phyloP scores from a whole-genome alignment of 2,888 invertebrate species.

The Caenorhabditis imperialis region DNA sequence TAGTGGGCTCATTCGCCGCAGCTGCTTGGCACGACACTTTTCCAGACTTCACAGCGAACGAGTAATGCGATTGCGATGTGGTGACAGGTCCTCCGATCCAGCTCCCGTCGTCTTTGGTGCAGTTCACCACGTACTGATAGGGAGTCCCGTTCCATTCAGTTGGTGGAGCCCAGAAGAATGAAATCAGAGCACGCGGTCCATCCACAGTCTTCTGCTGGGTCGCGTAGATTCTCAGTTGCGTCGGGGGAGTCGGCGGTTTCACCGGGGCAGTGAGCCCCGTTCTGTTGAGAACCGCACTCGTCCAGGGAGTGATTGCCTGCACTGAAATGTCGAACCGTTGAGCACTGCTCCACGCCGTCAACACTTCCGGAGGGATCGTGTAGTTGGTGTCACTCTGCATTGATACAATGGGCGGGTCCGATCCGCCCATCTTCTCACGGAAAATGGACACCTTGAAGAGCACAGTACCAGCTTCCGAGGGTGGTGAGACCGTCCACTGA shows the following conservation, averaged over 20 bases:
- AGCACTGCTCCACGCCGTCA: constrained; percentile 72
- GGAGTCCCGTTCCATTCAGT: constrained; percentile 75
- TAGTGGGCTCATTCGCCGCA: constrained; percentile 75
- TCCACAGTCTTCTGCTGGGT: constrained; percentile 77
- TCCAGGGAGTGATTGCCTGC: constrained; percentile 73
- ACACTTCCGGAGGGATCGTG: constrained; percentile 63
- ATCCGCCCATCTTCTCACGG: constrained; percentile 56
- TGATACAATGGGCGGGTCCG: constrained; percentile 43
- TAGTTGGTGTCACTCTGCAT: constrained; percentile 63
- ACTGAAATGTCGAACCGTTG: constrained; percentile 75
- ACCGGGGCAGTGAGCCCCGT: constrained; percentile 74
- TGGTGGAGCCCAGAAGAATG: constrained; percentile 76
- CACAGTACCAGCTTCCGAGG: constrained; percentile 38
- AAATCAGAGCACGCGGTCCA: constrained; percentile 76
- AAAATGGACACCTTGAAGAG: constrained; percentile 54
- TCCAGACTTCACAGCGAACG: constrained; percentile 76
- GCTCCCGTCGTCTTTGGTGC: constrained; percentile 68
- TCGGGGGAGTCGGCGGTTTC: constrained; percentile 74
- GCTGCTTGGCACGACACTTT: constrained; percentile 75
- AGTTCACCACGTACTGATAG: constrained; percentile 74
- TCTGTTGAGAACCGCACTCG: constrained; percentile 61
- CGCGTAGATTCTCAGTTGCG: constrained; percentile 69
- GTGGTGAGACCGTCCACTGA: constrained; percentile 66
- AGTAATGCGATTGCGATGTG: constrained; percentile 69
- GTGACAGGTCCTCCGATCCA: constrained; percentile 61